Conservation (phyloP, 2,797 vertebrate species). For the Pampus argenteus region DNA sequence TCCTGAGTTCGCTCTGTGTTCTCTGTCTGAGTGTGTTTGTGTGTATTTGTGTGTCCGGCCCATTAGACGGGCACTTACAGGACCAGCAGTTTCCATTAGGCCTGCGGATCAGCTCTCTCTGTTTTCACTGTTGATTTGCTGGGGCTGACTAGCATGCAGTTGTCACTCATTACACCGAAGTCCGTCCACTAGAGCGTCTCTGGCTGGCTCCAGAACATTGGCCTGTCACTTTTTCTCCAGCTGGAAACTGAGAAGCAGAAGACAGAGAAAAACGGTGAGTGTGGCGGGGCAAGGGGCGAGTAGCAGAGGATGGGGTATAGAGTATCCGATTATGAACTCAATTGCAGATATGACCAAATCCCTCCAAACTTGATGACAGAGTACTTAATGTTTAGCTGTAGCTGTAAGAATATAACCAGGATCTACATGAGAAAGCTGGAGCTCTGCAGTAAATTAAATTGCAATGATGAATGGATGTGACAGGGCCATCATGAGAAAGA, state of each 20-base stretch:
- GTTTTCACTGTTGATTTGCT: slow-evolving; percentile 60
- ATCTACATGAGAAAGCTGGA: slow-evolving; percentile 32
- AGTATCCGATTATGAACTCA: slow-evolving; percentile 8
- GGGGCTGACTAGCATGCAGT: slow-evolving; percentile 53
- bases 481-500: slow-evolving; percentile 62
- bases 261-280: too few species aligned
- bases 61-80: slow-evolving; percentile 51
- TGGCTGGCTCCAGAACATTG: slow-evolving; percentile 53
- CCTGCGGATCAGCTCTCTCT: slow-evolving; percentile 50
- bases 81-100: slow-evolving; percentile 59
- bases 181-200: slow-evolving; percentile 51
- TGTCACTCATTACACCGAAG: slow-evolving; percentile 63
- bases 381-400: slow-evolving; percentile 43
- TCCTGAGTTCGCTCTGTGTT: slow-evolving; percentile 16
- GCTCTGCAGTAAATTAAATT: slow-evolving; percentile 61
- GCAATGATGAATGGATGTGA: slow-evolving; percentile 68
- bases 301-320: slow-evolving; percentile 8
- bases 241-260: slow-evolving; percentile 31
- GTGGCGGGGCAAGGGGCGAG: not conserved
- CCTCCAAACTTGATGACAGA: slow-evolving; percentile 25
- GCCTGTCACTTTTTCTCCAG: slow-evolving; percentile 54
- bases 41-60: slow-evolving; percentile 34
- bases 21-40: slow-evolving; percentile 6
- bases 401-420: slow-evolving; percentile 42
- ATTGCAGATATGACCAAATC: slow-evolving; percentile 49